phyloP scores from a whole-genome alignment of 2,113 vertebrate genomes.

The Willisornis vidua region DNA sequence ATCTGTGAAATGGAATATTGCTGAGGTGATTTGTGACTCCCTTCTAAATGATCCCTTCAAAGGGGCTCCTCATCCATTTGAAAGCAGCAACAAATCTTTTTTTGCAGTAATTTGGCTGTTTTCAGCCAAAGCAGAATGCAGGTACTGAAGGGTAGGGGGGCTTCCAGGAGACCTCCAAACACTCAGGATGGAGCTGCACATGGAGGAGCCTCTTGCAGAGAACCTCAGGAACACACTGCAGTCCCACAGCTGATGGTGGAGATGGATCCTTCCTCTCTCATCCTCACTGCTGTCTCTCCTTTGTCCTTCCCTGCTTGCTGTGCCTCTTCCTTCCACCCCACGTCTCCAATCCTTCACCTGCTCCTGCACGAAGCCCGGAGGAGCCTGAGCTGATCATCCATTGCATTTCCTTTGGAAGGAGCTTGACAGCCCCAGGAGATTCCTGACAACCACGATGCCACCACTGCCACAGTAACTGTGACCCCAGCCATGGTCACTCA shows the following conservation, averaged over 20 bases:
- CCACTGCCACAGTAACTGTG: not conserved
- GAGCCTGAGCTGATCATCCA: not conserved
- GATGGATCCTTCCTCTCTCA: accelerated
- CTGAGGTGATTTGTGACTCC: not conserved
- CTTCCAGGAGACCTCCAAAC: not conserved
- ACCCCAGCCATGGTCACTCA: not conserved
- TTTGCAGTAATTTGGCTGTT: not conserved
- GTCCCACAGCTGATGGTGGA: accelerated
- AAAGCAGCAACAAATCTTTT: not conserved
- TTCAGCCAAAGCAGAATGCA: not conserved
- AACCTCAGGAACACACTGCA: accelerated
- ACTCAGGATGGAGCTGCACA: not conserved
- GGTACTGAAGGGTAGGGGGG: not conserved
- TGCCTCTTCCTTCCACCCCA: not conserved
- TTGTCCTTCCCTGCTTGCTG: not conserved
- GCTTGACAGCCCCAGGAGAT: not conserved
- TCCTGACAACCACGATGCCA: not conserved
- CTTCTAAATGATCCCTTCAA: not conserved
- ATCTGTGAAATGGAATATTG: not conserved
- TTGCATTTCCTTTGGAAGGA: not conserved
- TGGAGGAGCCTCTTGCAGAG: not conserved
- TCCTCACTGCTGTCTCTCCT: not conserved
- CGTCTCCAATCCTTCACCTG: not conserved
- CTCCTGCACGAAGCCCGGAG: not conserved
- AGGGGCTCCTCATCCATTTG: not conserved